Conservation (phyloP, 2,888 invertebrate species). For the Fabriciana adippe region DNA sequence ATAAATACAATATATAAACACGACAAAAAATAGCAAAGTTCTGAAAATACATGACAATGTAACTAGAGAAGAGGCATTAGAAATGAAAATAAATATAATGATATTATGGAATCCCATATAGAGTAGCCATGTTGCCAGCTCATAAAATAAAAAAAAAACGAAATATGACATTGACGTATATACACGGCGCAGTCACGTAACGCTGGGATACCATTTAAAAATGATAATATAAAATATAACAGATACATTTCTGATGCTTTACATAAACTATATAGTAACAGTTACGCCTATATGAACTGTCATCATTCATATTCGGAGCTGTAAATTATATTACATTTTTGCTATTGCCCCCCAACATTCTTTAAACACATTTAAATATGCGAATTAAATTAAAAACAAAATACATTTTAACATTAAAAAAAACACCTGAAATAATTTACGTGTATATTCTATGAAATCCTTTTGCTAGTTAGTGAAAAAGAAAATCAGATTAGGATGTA, state of each 20-base stretch:
- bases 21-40: conserved; percentile 73
- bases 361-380: not conserved
- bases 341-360: conserved; percentile 45
- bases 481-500: not conserved
- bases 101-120: conserved; percentile 46
- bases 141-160: conserved; percentile 20
- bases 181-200: conserved; percentile 30
- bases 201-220: conserved; percentile 51
- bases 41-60: conserved; percentile 67
- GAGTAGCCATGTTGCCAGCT: conserved; percentile 39
- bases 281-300: conserved; percentile 76
- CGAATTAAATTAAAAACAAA: not conserved
- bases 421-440: not conserved
- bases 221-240: conserved; percentile 76
- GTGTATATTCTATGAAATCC: not conserved
- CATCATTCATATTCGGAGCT: conserved; percentile 63
- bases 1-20: conserved; percentile 61
- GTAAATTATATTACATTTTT: conserved; percentile 70
- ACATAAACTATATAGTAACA: conserved; percentile 79
- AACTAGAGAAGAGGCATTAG: conserved; percentile 70
- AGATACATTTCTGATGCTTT: conserved; percentile 78
- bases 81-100: conserved; percentile 63
- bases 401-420: not conserved
- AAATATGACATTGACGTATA: conserved; percentile 35
- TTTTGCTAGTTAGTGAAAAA: not conserved